Percentiles rank a stretch among this genome's conserved stretches.
Evolutionary conservation across 1,140 invertebrate species (phyloP).

Genomic region (Heliothis virescens): DNA sequence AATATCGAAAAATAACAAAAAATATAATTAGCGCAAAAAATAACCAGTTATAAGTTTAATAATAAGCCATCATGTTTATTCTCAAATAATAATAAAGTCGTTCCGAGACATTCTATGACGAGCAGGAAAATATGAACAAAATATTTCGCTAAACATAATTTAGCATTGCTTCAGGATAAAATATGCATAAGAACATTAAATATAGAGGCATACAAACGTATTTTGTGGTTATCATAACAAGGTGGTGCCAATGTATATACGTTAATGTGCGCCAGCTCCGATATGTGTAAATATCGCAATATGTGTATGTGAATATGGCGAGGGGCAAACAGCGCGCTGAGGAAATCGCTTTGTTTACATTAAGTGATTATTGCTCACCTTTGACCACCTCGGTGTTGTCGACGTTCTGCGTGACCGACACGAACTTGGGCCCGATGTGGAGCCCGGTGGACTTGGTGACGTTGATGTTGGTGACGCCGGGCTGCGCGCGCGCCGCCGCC

Average conservation of each 20-base stretch:
- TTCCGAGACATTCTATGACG: not conserved
- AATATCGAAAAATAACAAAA: not conserved
- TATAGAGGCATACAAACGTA: not conserved
- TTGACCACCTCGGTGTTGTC: slow-evolving; percentile 75
- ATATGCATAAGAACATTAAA: slow-evolving; percentile 6
- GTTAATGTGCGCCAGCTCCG: slow-evolving; percentile 33
- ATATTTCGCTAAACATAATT: slow-evolving; percentile 36
- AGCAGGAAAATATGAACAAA: slow-evolving; percentile 40
- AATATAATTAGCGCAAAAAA: not conserved
- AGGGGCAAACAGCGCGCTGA: slow-evolving; percentile 14
- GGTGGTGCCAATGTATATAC: slow-evolving; percentile 33
- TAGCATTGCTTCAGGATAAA: slow-evolving; percentile 25
- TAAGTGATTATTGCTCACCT: slow-evolving; percentile 64
- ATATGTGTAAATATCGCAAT: slow-evolving; percentile 41
- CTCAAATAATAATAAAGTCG: slow-evolving; percentile 5
- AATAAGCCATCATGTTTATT: slow-evolving; percentile 24
- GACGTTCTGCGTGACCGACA: slow-evolving; percentile 76
- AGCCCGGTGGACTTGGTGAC: slow-evolving; percentile 70
- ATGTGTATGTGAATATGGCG: slow-evolving; percentile 27
- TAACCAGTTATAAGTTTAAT: not conserved
- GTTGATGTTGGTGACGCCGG: slow-evolving; percentile 65
- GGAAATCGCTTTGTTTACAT: slow-evolving; percentile 41
- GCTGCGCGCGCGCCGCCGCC: slow-evolving; percentile 51
- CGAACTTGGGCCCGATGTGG: slow-evolving; percentile 76
- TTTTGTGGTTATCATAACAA: slow-evolving; percentile 34